A percentile compares a stretch with the other conserved stretches of the same genome.
These are phyloP conservation scores for Myripristis jacobus DNA, from an alignment of 2,797 vertebrate genomes.

Conservation along the genomic window DNA sequence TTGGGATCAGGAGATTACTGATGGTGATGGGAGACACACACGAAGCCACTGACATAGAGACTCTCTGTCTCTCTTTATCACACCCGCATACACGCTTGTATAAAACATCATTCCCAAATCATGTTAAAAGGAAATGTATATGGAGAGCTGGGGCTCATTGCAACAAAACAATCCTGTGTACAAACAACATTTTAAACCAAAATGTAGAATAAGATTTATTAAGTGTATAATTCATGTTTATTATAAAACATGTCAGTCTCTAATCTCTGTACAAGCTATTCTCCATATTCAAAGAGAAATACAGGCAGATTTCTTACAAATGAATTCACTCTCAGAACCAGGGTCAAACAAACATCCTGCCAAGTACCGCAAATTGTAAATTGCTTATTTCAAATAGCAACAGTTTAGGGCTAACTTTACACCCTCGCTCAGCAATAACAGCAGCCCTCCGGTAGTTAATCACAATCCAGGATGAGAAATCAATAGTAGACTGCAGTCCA, in stretches of 20 bases:
- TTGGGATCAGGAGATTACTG: slow-evolving; percentile 56
- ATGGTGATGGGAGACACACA: slow-evolving; percentile 31
- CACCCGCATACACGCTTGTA: not conserved
- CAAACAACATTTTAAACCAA: too few species aligned
- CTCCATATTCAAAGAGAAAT: not conserved
- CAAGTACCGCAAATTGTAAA: slow-evolving; percentile 45
- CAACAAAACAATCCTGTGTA: too few species aligned
- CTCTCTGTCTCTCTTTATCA: slow-evolving; percentile 6
- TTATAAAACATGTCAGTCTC: too few species aligned
- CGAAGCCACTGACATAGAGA: slow-evolving; percentile 33
- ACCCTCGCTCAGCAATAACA: slow-evolving; percentile 64
- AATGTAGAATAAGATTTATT: too few species aligned
- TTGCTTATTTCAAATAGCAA: slow-evolving; percentile 51
- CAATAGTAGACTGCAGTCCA: slow-evolving; percentile 67
- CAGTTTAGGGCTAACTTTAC: slow-evolving; percentile 64
- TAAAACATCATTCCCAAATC: not conserved
- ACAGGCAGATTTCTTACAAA: slow-evolving; percentile 4
- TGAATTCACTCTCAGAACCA: slow-evolving; percentile 1
- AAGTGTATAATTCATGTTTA: too few species aligned
- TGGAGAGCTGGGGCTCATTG: too few species aligned
- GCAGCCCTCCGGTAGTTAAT: slow-evolving; percentile 62
- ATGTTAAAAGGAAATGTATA: not conserved
- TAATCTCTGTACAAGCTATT: not conserved
- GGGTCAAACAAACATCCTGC: slow-evolving; percentile 36
- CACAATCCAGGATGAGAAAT: slow-evolving; percentile 69